Evolutionary conservation across 2,113 vertebrate genomes (phyloP).

Genomic region (Poeciliopsis occidentalis): DNA sequence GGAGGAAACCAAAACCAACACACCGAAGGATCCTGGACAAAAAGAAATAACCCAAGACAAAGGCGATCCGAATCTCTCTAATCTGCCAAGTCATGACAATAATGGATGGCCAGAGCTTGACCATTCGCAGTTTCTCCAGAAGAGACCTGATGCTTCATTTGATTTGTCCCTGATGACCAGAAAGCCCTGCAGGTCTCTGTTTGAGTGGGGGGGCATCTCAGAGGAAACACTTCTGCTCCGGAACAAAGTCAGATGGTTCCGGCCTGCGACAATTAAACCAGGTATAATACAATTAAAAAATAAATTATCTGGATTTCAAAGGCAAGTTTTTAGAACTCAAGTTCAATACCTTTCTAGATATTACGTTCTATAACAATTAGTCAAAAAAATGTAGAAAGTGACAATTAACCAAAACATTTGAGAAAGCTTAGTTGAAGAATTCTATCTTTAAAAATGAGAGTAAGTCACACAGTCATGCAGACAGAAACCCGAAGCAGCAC

Average conservation of each 20-base stretch:
- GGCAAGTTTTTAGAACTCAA: background rate
- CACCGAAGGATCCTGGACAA: background rate
- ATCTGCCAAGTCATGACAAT: background rate
- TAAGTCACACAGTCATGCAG: too few relatives aligned
- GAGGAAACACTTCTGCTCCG: slow-evolving; percentile 13
- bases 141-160: slow-evolving; percentile 18
- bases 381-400: background rate
- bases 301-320: background rate
- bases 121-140: background rate
- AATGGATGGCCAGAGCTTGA: background rate
- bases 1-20: background rate
- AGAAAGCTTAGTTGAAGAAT: too few relatives aligned
- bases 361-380: background rate
- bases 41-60: background rate
- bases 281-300: slow-evolving; percentile 9
- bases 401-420: too few relatives aligned
- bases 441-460: too few relatives aligned
- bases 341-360: background rate
- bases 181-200: slow-evolving; percentile 71
- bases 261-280: slow-evolving; percentile 17
- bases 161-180: slow-evolving; percentile 72
- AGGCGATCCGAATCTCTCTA: background rate
- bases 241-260: background rate
- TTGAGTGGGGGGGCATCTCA: slow-evolving; percentile 65
- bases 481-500: background rate